Conservation (phyloP, 2,113 vertebrate species). For the Nansenia antarctica region DNA sequence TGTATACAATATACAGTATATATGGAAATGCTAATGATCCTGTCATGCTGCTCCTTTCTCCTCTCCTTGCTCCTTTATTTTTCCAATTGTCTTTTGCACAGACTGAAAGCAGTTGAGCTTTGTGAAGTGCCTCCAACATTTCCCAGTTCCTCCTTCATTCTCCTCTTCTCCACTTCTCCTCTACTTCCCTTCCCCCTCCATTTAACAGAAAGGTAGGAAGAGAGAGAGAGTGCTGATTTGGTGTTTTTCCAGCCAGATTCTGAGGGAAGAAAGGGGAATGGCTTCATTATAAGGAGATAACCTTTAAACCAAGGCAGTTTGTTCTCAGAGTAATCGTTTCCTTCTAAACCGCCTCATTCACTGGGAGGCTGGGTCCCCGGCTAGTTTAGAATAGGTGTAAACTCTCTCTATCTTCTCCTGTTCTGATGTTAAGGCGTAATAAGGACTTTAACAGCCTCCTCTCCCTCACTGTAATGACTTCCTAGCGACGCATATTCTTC, state of each 20-base stretch:
- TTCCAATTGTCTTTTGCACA: background rate
- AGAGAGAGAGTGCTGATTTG: background rate
- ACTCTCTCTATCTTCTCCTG: no score
- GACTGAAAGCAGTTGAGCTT: background rate
- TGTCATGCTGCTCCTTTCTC: background rate
- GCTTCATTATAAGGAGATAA: background rate
- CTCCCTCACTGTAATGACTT: background rate
- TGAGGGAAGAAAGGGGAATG: background rate
- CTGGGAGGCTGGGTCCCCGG: background rate
- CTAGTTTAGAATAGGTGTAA: background rate
- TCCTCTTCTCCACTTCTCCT: no score
- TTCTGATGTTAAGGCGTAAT: background rate
- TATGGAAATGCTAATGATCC: no score
- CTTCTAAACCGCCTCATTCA: background rate
- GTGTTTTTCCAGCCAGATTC: background rate
- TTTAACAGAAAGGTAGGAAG: background rate
- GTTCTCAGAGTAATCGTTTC: background rate
- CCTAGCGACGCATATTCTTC: background rate
- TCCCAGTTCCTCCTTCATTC: no score
- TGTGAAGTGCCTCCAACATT: background rate
- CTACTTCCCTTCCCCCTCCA: no score
- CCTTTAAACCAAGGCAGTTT: background rate
- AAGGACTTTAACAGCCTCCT: background rate
- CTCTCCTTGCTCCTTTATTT: background rate
- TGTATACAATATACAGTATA: no score